These are phyloP conservation scores for Agrochola lota DNA, from an alignment of 2,888 invertebrate genomes.

Conservation along the genomic window DNA sequence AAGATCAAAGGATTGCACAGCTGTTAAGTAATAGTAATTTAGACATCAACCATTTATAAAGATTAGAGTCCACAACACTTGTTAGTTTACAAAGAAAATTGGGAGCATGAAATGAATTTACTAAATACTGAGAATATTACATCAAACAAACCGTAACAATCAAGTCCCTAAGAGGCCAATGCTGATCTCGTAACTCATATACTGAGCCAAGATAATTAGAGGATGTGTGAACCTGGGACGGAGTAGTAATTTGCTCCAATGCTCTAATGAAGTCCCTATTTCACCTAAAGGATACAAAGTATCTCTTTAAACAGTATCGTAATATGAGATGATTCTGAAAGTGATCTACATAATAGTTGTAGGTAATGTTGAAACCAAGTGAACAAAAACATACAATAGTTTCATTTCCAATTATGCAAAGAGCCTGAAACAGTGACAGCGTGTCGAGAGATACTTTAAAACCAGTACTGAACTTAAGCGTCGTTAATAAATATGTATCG, in stretches of 20 bases:
- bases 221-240: constrained; percentile 21
- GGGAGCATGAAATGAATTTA: constrained; percentile 31
- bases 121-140: constrained; percentile 10
- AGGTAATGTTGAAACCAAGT: not conserved
- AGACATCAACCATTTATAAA: constrained; percentile 26
- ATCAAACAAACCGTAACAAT: constrained; percentile 38
- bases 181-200: constrained; percentile 52
- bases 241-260: constrained; percentile 30
- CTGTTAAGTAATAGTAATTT: not conserved
- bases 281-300: constrained; percentile 17
- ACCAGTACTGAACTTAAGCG: constrained; percentile 23
- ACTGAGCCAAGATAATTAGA: constrained; percentile 55
- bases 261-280: constrained; percentile 44
- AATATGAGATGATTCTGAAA: constrained; percentile 2
- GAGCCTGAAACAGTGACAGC: not conserved
- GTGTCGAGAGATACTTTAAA: constrained; percentile 28
- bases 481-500: constrained; percentile 44
- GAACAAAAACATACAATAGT: not conserved
- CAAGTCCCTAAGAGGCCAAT: constrained; percentile 24
- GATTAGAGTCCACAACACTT: constrained; percentile 7
- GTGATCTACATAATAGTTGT: not conserved
- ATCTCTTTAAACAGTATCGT: constrained; percentile 14
- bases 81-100: constrained; percentile 15
- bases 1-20: constrained; percentile 27
- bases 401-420: constrained; percentile 15